Conservation (phyloP, 2,888 invertebrate genomes). For the Dolomedes plantarius region DNA sequence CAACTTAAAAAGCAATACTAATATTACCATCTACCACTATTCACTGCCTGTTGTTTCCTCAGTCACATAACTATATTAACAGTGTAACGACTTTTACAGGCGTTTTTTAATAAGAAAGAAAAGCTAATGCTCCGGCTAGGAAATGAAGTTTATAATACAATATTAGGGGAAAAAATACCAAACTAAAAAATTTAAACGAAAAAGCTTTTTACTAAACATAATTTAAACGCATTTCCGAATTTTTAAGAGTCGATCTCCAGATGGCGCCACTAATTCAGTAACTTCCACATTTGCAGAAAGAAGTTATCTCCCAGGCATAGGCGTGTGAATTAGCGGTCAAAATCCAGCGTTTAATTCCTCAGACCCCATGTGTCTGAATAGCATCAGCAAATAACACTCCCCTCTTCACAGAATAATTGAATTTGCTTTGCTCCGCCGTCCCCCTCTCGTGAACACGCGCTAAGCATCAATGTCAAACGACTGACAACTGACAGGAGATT, state of each 20-base stretch:
- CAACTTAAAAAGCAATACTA: too few species aligned
- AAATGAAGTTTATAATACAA: too few species aligned
- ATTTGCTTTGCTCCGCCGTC: conserved; percentile 31
- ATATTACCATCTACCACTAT: too few species aligned
- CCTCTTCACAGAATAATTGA: conserved; percentile 48
- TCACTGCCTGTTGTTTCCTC: not conserved
- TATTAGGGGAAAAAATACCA: too few species aligned
- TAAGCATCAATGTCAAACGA: conserved; percentile 12
- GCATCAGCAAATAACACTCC: conserved; percentile 53
- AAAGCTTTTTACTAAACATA: too few species aligned
- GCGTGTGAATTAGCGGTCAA: conserved; percentile 41
- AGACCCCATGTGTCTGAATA: conserved; percentile 46
- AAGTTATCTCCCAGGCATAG: not conserved
- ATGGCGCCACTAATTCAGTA: conserved; percentile 34
- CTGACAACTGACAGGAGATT: conserved; percentile 15
- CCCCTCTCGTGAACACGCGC: conserved; percentile 38
- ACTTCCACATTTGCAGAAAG: conserved; percentile 14
- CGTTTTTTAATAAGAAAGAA: too few species aligned
- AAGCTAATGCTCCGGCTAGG: too few species aligned
- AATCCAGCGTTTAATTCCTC: conserved; percentile 51
- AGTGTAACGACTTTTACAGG: not conserved
- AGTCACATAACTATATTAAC: not conserved
- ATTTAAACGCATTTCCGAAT: too few species aligned
- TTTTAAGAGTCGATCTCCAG: not conserved
- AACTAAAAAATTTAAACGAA: too few species aligned